These are phyloP conservation scores for Acanthosepion lycidas DNA, from an alignment of 2,888 invertebrate species.

Conservation along the genomic window DNA sequence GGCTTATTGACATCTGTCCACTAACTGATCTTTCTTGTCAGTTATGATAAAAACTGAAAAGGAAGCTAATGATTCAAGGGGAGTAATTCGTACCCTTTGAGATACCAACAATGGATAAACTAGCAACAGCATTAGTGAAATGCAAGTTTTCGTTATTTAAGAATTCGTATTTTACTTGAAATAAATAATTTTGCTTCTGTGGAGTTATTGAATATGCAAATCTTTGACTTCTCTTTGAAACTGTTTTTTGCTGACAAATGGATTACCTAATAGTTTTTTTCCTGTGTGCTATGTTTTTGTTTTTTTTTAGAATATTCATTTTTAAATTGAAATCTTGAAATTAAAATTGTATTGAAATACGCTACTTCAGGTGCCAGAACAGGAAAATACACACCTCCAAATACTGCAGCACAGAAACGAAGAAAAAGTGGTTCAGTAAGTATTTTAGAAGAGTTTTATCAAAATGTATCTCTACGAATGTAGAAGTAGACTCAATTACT, in stretches of 20 bases:
- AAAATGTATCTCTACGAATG: background rate
- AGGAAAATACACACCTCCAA: conserved; percentile 53
- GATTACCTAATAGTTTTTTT: no score
- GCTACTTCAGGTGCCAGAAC: conserved; percentile 51
- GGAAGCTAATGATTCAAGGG: background rate
- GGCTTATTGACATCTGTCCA: no score
- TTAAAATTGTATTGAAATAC: background rate
- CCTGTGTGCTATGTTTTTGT: background rate
- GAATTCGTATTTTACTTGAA: no score
- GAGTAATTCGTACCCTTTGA: no score
- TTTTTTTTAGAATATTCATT: background rate
- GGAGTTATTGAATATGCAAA: no score
- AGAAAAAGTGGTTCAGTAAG: conserved; percentile 56
- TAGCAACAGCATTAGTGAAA: no score
- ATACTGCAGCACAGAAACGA: conserved; percentile 52
- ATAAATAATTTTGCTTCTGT: no score
- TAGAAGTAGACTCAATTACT: background rate
- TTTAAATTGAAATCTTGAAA: background rate
- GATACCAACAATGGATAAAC: no score
- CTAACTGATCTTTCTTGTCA: background rate
- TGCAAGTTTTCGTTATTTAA: no score
- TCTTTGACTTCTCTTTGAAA: no score
- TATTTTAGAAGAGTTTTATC: background rate
- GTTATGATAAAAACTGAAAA: background rate
- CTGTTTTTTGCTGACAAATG: no score